A percentile compares a stretch with the other conserved stretches of the same genome.
phyloP scores from a whole-genome alignment of 1,140 invertebrate genomes.

The Sinonovacula constricta region DNA sequence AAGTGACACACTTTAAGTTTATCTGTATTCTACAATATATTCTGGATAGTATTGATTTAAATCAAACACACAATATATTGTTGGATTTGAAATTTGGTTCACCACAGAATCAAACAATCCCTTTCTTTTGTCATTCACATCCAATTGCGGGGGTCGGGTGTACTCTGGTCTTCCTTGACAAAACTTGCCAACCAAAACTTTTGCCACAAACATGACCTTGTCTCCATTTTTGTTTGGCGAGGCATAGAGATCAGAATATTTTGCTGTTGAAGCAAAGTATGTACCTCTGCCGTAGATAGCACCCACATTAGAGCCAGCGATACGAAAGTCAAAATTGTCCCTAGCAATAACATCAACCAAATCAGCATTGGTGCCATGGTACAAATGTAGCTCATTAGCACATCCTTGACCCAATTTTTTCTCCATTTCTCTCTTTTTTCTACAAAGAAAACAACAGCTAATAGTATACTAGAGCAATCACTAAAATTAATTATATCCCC shows the following conservation, averaged over 20 bases:
- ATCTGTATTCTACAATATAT: conserved; percentile 66
- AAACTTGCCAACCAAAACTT: neutral
- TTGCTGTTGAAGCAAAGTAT: conserved; percentile 64
- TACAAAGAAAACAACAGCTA: neutral
- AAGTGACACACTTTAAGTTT: too few species aligned
- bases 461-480: too few species aligned
- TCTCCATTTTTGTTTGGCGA: conserved; percentile 25
- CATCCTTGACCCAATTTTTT: neutral
- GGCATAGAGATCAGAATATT: conserved; percentile 57
- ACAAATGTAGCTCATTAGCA: conserved; percentile 46
- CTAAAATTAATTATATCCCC: too few species aligned
- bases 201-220: conserved; percentile 11
- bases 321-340: conserved; percentile 25
- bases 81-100: conserved; percentile 55
- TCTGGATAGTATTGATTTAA: conserved; percentile 68
- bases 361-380: neutral
- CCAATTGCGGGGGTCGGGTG: conserved; percentile 48
- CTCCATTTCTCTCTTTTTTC: neutral
- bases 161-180: conserved; percentile 3
- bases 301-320: conserved; percentile 55
- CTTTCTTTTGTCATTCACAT: conserved; percentile 26
- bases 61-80: conserved; percentile 65
- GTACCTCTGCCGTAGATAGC: conserved; percentile 61
- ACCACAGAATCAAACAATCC: conserved; percentile 60
- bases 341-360: neutral